Conservation (phyloP, 2,888 invertebrate species). For the Clusia tigrina region DNA sequence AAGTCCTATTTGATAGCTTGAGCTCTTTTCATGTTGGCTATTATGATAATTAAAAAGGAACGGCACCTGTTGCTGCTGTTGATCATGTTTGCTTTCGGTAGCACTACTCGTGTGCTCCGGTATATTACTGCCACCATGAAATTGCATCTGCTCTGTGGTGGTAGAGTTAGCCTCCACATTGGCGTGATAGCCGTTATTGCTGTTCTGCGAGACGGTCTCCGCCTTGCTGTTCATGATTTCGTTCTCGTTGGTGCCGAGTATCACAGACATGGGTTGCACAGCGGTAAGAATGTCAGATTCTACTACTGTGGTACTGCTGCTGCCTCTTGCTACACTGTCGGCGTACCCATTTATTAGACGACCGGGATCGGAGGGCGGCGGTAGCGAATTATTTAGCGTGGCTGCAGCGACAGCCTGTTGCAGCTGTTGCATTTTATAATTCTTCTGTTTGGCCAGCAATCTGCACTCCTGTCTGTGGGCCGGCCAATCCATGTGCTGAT, state of each 20-base stretch:
- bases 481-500: constrained; percentile 83
- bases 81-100: not conserved
- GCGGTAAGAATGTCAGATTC: constrained; percentile 26
- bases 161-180: constrained; percentile 36
- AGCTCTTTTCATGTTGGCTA: constrained; percentile 51
- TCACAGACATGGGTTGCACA: constrained; percentile 31
- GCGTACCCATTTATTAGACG: constrained; percentile 39
- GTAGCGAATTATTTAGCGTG: constrained; percentile 35
- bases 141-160: constrained; percentile 24
- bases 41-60: constrained; percentile 32
- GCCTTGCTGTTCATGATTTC: constrained; percentile 42
- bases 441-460: constrained; percentile 61
- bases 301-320: constrained; percentile 5
- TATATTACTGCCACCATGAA: not conserved
- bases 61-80: constrained; percentile 25
- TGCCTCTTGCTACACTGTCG: constrained; percentile 36
- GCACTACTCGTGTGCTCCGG: not conserved
- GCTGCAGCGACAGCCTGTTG: constrained; percentile 48
- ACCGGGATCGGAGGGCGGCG: constrained; percentile 16
- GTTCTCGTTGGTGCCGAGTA: constrained; percentile 42
- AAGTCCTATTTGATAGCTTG: constrained; percentile 54
- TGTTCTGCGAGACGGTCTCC: constrained; percentile 36
- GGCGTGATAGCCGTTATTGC: constrained; percentile 30
- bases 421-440: constrained; percentile 47
- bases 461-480: constrained; percentile 74